Conservation (phyloP, 2,113 vertebrate species). For the Polypterus senegalus region DNA sequence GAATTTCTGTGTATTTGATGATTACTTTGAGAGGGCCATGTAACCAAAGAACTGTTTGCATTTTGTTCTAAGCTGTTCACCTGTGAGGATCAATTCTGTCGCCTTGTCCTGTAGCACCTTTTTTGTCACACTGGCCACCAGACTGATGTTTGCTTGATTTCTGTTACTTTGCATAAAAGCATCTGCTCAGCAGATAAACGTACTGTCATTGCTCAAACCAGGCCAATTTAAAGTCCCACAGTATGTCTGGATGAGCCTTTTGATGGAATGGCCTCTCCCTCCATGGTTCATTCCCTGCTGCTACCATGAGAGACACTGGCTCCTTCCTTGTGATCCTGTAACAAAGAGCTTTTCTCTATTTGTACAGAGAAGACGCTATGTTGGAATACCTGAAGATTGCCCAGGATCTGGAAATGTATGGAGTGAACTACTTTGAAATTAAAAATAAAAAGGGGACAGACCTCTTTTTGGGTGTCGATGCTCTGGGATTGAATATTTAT, state of each 20-base stretch:
- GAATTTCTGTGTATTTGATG: too few species aligned
- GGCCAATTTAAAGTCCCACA: too few species aligned
- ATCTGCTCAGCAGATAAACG: background rate
- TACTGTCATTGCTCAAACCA: too few species aligned
- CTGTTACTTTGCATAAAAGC: background rate
- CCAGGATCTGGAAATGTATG: slow-evolving; percentile 96
- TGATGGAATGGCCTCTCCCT: too few species aligned
- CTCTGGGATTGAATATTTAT: slow-evolving; percentile 90
- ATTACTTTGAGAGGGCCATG: too few species aligned
- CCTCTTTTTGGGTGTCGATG: slow-evolving; percentile 86
- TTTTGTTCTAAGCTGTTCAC: too few species aligned
- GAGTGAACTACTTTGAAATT: slow-evolving; percentile 95
- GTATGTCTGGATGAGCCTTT: too few species aligned
- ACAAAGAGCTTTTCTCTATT: background rate
- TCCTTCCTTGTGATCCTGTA: background rate
- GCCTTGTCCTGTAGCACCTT: too few species aligned
- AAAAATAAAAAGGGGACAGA: slow-evolving; percentile 97
- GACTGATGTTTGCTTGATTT: too few species aligned
- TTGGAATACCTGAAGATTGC: slow-evolving; percentile 93
- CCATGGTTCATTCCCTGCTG: background rate
- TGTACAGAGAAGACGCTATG: slow-evolving; percentile 75
- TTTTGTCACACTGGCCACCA: too few species aligned
- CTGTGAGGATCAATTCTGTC: too few species aligned
- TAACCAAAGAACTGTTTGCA: too few species aligned
- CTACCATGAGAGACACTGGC: background rate